phyloP scores from a whole-genome alignment of 2,888 invertebrate species.

The Nomada lathburiana region DNA sequence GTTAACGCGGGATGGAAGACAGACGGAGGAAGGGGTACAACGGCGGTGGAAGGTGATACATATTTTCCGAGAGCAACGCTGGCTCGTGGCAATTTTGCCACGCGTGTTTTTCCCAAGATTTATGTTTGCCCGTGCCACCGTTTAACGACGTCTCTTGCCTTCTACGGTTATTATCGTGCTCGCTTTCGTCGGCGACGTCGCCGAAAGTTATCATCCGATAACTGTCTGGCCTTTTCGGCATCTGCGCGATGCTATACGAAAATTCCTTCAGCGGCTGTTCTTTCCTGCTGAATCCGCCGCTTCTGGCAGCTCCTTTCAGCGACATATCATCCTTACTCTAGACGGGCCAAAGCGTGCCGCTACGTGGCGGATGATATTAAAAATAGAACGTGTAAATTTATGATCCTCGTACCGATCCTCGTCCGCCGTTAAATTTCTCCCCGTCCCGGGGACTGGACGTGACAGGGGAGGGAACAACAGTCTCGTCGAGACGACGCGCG shows the following conservation, averaged over 20 bases:
- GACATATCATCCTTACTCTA: conserved; percentile 33
- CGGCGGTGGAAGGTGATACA: conserved; percentile 69
- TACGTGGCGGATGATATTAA: conserved; percentile 47
- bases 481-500: not conserved
- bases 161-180: conserved; percentile 63
- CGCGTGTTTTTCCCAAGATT: conserved; percentile 80
- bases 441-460: not conserved
- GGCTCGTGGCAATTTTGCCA: conserved; percentile 79
- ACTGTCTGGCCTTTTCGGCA: conserved; percentile 69
- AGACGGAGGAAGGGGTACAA: conserved; percentile 10
- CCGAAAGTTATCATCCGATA: conserved; percentile 73
- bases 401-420: conserved; percentile 10
- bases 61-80: conserved; percentile 74
- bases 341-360: conserved; percentile 5
- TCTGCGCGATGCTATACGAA: conserved; percentile 57
- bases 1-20: conserved; percentile 9
- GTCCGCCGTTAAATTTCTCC: conserved; percentile 37
- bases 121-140: conserved; percentile 72
- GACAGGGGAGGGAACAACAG: not conserved
- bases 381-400: conserved; percentile 57
- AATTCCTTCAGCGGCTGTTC: conserved; percentile 63
- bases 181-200: conserved; percentile 47
- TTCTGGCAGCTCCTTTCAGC: conserved; percentile 21
- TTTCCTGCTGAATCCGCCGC: conserved; percentile 51
- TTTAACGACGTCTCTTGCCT: conserved; percentile 72